These are phyloP conservation scores for Dolichallabes microphthalmus DNA, from an alignment of 2,113 vertebrate genomes.

Conservation along the genomic window DNA sequence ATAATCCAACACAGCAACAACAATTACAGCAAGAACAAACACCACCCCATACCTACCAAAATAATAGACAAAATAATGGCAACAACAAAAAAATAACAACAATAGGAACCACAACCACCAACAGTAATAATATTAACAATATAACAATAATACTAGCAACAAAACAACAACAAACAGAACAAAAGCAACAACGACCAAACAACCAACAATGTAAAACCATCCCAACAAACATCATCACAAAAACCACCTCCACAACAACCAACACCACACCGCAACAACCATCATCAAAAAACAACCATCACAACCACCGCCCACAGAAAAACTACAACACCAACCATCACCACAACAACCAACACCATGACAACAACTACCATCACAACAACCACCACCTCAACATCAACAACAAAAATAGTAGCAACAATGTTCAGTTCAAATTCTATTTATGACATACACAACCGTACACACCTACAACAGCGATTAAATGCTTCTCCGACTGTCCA, in stretches of 20 bases:
- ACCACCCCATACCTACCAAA: neutral
- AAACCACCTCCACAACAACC: neutral
- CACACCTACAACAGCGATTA: too few species aligned
- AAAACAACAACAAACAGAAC: neutral
- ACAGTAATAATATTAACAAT: slow-evolving; percentile 48
- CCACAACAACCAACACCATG: neutral
- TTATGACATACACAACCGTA: too few species aligned
- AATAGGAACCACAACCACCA: neutral
- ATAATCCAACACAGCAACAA: neutral
- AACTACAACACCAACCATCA: neutral
- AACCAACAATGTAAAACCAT: neutral
- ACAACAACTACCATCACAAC: neutral
- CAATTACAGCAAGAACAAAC: slow-evolving; percentile 63
- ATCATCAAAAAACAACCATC: too few species aligned
- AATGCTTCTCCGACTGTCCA: too few species aligned
- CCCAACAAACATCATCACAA: neutral
- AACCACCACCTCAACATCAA: too few species aligned
- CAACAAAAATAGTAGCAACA: too few species aligned
- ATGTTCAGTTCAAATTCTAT: too few species aligned
- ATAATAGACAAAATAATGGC: neutral
- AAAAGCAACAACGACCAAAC: neutral
- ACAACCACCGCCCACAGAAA: neutral
- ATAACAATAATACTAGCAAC: slow-evolving; percentile 29
- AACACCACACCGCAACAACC: too few species aligned
- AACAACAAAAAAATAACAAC: neutral